Evolutionary conservation across 2,888 invertebrate species (phyloP).

Genomic region (Agonopterix heracliana): DNA sequence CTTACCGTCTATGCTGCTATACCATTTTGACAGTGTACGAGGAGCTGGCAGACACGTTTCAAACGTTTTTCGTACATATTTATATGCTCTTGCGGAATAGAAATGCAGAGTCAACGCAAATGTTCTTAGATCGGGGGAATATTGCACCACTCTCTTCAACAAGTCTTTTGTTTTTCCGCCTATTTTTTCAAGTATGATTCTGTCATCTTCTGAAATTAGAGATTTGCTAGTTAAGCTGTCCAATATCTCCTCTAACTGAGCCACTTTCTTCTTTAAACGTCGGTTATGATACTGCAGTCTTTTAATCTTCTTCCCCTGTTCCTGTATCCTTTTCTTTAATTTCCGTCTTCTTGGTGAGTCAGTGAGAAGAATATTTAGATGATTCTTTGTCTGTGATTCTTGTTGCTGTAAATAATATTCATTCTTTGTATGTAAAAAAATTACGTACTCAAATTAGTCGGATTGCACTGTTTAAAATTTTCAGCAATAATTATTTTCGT

Average conservation of each 20-base stretch:
- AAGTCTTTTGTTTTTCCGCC: not conserved
- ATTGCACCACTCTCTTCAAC: not conserved
- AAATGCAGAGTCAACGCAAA: not conserved
- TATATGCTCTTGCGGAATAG: not conserved
- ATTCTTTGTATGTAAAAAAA: too few species aligned
- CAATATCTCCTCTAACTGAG: not conserved
- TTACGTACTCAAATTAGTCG: too few species aligned
- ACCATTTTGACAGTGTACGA: conserved; percentile 7
- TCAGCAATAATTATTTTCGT: too few species aligned
- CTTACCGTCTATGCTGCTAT: conserved; percentile 5
- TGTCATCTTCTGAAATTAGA: not conserved
- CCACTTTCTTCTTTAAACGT: not conserved
- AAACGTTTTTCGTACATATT: conserved; percentile 3
- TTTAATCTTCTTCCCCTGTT: not conserved
- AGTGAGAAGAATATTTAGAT: too few species aligned
- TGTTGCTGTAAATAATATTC: too few species aligned
- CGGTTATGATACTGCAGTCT: not conserved
- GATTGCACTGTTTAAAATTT: too few species aligned
- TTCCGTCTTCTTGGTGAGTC: not conserved
- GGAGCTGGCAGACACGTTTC: conserved; percentile 6
- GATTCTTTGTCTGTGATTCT: too few species aligned
- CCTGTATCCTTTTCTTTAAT: not conserved
- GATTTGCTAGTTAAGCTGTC: not conserved
- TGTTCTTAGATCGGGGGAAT: not conserved
- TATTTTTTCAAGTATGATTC: not conserved